These are phyloP conservation scores for Sitophilus oryzae DNA, from an alignment of 1,140 invertebrate species.

Conservation along the genomic window DNA sequence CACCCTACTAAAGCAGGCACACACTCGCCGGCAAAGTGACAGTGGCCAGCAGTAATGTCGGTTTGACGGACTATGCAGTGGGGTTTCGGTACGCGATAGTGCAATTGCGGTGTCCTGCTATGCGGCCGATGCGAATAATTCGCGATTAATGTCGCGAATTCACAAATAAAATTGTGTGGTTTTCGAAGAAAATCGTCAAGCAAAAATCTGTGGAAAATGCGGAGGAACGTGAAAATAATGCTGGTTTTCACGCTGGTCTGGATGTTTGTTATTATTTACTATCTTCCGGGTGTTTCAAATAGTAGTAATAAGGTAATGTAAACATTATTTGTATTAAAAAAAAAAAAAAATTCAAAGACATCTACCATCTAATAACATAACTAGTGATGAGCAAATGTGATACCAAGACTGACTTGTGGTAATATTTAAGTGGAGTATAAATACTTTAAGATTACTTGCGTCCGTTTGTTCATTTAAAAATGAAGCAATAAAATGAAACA, in stretches of 20 bases:
- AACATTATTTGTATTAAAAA: too few relatives aligned
- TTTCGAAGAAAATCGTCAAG: not conserved
- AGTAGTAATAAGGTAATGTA: slow-evolving; percentile 18
- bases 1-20: not conserved
- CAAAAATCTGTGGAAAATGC: slow-evolving; percentile 36
- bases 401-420: too few relatives aligned
- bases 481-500: too few relatives aligned
- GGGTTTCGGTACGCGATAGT: slow-evolving; percentile 1
- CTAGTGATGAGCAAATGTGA: too few relatives aligned
- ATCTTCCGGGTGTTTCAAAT: slow-evolving; percentile 33
- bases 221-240: slow-evolving; percentile 48
- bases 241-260: slow-evolving; percentile 46
- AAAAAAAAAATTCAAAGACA: too few relatives aligned
- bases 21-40: not conserved
- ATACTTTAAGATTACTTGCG: too few relatives aligned
- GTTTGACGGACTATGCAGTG: slow-evolving; percentile 1
- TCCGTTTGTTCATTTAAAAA: too few relatives aligned
- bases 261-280: slow-evolving; percentile 51
- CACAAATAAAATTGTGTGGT: slow-evolving; percentile 7
- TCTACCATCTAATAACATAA: too few relatives aligned
- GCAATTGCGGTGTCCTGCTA: not conserved
- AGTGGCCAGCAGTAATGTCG: not conserved
- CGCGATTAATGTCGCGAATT: slow-evolving; percentile 9
- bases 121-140: not conserved
- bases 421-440: too few relatives aligned